Evolutionary conservation across 2,113 vertebrate genomes (phyloP).

Genomic region (Notechis scutatus): DNA sequence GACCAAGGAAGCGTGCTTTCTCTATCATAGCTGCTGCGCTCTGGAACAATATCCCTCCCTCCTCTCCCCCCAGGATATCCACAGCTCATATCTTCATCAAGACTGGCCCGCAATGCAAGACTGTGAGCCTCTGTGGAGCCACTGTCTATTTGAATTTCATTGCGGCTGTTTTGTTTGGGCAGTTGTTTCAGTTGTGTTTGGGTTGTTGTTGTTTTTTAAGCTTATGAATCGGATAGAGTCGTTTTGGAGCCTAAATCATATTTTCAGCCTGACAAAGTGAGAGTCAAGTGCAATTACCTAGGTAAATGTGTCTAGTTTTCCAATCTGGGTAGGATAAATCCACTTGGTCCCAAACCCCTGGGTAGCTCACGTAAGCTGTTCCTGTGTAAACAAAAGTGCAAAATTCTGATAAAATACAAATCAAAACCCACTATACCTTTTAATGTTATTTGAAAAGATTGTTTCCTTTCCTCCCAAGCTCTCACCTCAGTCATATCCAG

Average conservation of each 20-base stretch:
- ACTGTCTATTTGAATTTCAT: neutral
- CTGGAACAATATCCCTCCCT: neutral
- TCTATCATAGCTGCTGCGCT: neutral
- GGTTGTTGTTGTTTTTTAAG: neutral
- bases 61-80: neutral
- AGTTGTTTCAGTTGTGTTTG: neutral
- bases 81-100: neutral
- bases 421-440: rapidly evolving
- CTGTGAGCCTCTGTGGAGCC: neutral
- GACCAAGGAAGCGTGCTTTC: neutral
- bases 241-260: neutral
- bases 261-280: neutral
- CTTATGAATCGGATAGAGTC: neutral
- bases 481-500: neutral
- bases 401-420: neutral
- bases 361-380: conserved; percentile 66
- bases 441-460: neutral
- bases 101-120: neutral
- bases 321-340: conserved; percentile 65
- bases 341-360: conserved; percentile 69
- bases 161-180: neutral
- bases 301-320: conserved; percentile 63
- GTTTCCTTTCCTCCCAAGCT: neutral
- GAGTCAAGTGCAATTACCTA: conserved; percentile 55
- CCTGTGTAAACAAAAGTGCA: conserved; percentile 41